Percentiles rank a stretch among this genome's conserved stretches.
Evolutionary conservation across 1,140 invertebrate genomes (phyloP).

Genomic region (Zaprionus kolodkinae): DNA sequence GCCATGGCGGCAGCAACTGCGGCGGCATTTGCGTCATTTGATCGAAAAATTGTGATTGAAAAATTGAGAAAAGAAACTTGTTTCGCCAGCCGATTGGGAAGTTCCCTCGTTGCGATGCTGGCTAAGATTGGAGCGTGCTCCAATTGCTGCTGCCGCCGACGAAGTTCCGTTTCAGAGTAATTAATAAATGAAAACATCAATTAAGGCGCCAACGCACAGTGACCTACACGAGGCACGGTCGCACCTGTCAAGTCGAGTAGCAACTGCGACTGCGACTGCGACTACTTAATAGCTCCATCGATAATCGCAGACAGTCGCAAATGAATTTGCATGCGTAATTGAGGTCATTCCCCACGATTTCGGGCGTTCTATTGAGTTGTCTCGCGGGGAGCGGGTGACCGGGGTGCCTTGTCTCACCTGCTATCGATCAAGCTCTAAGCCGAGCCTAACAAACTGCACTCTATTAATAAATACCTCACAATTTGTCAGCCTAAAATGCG

Average conservation of each 20-base stretch:
- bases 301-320: conserved; percentile 55
- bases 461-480: conserved; percentile 11
- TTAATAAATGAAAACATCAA: conserved; percentile 76
- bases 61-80: conserved; percentile 49
- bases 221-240: conserved; percentile 58
- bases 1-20: conserved; percentile 29
- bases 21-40: conserved; percentile 70
- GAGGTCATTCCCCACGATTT: conserved; percentile 60
- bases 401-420: not conserved
- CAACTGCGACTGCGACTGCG: conserved; percentile 6
- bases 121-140: conserved; percentile 38
- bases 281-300: conserved; percentile 46
- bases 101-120: conserved; percentile 45
- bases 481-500: conserved; percentile 39
- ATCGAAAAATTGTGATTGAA: conserved; percentile 40
- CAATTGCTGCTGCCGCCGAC: conserved; percentile 25
- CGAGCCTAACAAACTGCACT: conserved; percentile 31
- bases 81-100: conserved; percentile 59
- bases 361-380: conserved; percentile 70
- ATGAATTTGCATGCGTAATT: conserved; percentile 78
- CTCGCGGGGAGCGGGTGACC: not conserved
- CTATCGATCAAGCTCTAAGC: conserved; percentile 47
- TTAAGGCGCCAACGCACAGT: conserved; percentile 76
- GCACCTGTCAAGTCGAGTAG: conserved; percentile 34
- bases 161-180: conserved; percentile 71